Conservation (phyloP, 2,888 invertebrate species). For the Drosophila dives region DNA sequence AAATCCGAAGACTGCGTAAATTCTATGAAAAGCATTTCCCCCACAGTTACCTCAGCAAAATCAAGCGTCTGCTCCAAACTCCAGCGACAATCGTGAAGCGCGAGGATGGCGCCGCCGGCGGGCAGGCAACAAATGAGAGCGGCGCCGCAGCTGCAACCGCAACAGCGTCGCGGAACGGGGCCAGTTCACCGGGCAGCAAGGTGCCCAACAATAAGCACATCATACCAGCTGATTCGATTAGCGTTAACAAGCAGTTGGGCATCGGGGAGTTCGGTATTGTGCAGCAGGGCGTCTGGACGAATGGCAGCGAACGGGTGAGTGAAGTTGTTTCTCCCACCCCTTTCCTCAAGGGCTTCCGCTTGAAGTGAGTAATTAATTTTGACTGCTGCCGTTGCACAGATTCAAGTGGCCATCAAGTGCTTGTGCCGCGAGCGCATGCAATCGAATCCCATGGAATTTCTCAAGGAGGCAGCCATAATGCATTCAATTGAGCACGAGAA, state of each 20-base stretch:
- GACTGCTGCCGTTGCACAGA: conserved; percentile 86
- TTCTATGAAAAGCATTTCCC: conserved; percentile 97
- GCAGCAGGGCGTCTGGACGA: conserved; percentile 98
- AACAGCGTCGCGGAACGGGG: conserved; percentile 51
- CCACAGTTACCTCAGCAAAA: conserved; percentile 95
- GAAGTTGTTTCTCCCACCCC: not conserved
- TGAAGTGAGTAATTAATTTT: conserved; percentile 41
- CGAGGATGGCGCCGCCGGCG: conserved; percentile 72
- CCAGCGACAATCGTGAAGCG: conserved; percentile 82
- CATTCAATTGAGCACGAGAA: conserved; percentile 98
- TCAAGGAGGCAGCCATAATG: conserved; percentile 99
- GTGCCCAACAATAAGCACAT: conserved; percentile 91
- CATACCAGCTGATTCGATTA: conserved; percentile 95
- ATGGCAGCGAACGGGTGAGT: conserved; percentile 94
- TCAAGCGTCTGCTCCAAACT: conserved; percentile 91
- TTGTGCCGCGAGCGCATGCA: conserved; percentile 97
- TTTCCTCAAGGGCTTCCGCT: conserved; percentile 32
- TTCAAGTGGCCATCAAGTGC: conserved; percentile 98
- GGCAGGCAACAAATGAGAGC: conserved; percentile 37
- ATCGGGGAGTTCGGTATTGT: conserved; percentile 99
- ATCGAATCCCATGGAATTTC: conserved; percentile 97
- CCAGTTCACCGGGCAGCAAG: conserved; percentile 85
- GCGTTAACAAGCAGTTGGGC: conserved; percentile 97
- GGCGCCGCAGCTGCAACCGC: conserved; percentile 38
- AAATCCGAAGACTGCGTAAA: conserved; percentile 96